These are phyloP conservation scores for Drosophila persimilis DNA, from an alignment of 1,140 invertebrate species.

Conservation along the genomic window DNA sequence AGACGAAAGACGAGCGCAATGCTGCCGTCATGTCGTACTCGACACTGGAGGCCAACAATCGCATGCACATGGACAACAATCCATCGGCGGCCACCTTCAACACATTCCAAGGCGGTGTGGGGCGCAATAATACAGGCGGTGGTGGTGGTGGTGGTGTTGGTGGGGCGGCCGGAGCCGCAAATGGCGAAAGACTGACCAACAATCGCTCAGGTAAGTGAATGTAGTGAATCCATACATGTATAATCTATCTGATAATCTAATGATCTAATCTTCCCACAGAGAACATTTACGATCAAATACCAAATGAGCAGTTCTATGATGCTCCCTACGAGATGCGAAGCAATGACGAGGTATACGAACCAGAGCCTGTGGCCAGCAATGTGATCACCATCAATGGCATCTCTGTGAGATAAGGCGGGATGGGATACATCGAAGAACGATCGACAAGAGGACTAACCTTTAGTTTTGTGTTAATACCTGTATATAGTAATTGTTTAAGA, in stretches of 20 bases:
- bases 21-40: slow-evolving; percentile 94
- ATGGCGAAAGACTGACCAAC: slow-evolving; percentile 46
- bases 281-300: slow-evolving; percentile 83
- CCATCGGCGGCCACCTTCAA: slow-evolving; percentile 80
- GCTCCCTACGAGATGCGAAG: slow-evolving; percentile 86
- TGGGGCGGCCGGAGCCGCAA: slow-evolving; percentile 18
- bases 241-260: not conserved
- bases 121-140: not conserved
- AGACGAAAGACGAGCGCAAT: slow-evolving; percentile 92
- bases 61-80: slow-evolving; percentile 70
- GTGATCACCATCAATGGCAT: slow-evolving; percentile 90
- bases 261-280: slow-evolving; percentile 41
- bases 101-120: slow-evolving; percentile 67
- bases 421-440: not conserved
- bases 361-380: slow-evolving; percentile 86
- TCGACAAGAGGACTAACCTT: slow-evolving; percentile 24
- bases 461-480: slow-evolving; percentile 64
- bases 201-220: slow-evolving; percentile 51
- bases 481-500: slow-evolving; percentile 67
- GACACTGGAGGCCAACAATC: slow-evolving; percentile 83
- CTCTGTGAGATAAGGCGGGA: slow-evolving; percentile 85
- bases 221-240: not conserved
- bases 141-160: not conserved
- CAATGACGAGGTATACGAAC: slow-evolving; percentile 88
- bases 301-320: slow-evolving; percentile 83